A percentile compares a stretch with the other conserved stretches of the same genome.
These are phyloP conservation scores for Meganola albula DNA, from an alignment of 2,888 invertebrate genomes.

Conservation along the genomic window DNA sequence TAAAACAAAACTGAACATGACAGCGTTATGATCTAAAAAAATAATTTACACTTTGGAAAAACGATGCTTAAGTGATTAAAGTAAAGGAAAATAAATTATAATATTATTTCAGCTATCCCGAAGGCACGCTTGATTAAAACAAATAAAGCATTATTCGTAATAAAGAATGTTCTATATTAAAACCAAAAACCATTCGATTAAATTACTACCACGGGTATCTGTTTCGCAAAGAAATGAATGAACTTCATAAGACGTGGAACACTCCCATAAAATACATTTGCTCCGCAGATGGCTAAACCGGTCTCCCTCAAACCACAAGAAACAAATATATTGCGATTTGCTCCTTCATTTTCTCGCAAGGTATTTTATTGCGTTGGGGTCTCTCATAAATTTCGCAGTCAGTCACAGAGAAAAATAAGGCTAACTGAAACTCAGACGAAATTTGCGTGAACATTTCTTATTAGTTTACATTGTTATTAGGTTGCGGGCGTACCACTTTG, in stretches of 20 bases:
- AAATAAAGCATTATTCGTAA: constrained; percentile 4
- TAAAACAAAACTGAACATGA: too few species aligned
- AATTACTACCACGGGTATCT: constrained; percentile 5
- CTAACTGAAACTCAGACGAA: constrained; percentile 53
- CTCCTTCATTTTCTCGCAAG: constrained; percentile 76
- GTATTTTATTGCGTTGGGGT: constrained; percentile 76
- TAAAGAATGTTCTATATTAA: constrained; percentile 18
- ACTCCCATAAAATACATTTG: constrained; percentile 54
- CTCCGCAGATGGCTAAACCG: constrained; percentile 62
- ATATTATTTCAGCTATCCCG: neutral
- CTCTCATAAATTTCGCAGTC: constrained; percentile 73
- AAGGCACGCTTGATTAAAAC: constrained; percentile 1
- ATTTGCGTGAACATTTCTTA: constrained; percentile 66
- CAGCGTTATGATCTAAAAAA: too few species aligned
- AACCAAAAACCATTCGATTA: neutral
- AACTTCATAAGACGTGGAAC: constrained; percentile 44
- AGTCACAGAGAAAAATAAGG: constrained; percentile 73
- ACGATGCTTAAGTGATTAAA: too few species aligned
- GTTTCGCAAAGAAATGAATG: constrained; percentile 39
- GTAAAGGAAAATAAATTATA: too few species aligned
- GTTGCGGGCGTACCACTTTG: too few species aligned
- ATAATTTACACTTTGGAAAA: too few species aligned
- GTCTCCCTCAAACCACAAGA: constrained; percentile 64
- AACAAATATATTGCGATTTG: constrained; percentile 76
- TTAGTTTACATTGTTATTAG: constrained; percentile 64